A percentile compares a stretch with the other conserved stretches of the same genome.
Conservation (phyloP, 2,113 vertebrate genomes). For the Numenius arquata region DNA sequence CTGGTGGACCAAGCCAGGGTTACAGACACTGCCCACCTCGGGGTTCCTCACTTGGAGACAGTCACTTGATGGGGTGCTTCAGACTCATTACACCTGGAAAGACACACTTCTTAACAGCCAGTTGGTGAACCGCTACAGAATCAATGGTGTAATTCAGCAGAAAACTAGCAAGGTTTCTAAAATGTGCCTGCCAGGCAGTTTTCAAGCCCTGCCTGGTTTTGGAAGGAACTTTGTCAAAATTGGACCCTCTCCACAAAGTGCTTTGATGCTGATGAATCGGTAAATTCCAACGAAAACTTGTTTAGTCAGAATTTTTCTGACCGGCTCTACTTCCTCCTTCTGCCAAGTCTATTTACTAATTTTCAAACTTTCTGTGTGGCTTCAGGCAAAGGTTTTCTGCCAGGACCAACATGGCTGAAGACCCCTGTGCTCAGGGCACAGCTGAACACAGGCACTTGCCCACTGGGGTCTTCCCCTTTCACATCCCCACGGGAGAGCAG, state of each 20-base stretch:
- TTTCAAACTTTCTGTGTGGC: background rate
- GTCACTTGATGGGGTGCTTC: background rate
- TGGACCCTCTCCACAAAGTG: slow-evolving; percentile 55
- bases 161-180: slow-evolving; percentile 29
- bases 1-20: background rate
- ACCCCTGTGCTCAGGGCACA: background rate
- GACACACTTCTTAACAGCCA: background rate
- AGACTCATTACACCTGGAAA: background rate
- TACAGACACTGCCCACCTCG: background rate
- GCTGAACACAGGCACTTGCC: background rate
- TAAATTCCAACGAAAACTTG: slow-evolving; percentile 59
- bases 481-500: background rate
- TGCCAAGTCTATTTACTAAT: slow-evolving; percentile 28
- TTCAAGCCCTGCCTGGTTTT: slow-evolving; percentile 49
- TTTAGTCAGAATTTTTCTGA: slow-evolving; percentile 68
- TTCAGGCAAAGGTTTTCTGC: slow-evolving; percentile 3
- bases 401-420: background rate
- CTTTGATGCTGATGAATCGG: slow-evolving; percentile 64
- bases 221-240: slow-evolving; percentile 61
- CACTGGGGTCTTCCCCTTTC: background rate
- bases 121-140: background rate
- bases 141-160: background rate
- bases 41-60: background rate
- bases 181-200: slow-evolving; percentile 57
- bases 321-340: slow-evolving; percentile 36